Percentiles rank a stretch among this genome's conserved stretches.
Evolutionary conservation across 2,113 vertebrate genomes (phyloP).

Genomic region (Gavia stellata): DNA sequence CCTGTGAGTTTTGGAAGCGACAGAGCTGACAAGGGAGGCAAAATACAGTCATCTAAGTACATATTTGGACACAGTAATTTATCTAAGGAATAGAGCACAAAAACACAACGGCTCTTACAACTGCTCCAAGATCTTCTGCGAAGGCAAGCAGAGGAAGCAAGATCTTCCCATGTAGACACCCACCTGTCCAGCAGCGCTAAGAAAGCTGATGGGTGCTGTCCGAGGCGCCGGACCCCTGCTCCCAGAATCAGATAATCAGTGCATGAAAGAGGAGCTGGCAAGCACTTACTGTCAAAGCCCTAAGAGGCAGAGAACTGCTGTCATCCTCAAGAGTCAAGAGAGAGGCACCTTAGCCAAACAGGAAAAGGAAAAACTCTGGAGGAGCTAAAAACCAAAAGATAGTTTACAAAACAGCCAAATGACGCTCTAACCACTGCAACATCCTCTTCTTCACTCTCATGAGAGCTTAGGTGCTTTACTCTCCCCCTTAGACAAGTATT

Average conservation of each 20-base stretch:
- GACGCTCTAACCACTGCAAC: neutral
- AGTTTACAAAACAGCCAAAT: neutral
- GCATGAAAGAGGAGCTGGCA: neutral
- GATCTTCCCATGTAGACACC: neutral
- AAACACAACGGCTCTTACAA: neutral
- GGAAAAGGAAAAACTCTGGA: neutral
- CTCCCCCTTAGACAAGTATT: neutral
- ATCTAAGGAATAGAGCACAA: neutral
- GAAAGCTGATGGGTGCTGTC: accelerated
- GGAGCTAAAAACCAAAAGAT: neutral
- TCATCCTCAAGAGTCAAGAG: neutral
- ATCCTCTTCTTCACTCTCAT: neutral
- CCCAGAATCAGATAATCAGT: neutral
- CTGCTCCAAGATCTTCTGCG: accelerated
- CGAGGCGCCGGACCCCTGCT: accelerated
- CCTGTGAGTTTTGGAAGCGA: neutral
- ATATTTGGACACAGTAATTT: neutral
- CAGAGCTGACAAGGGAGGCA: neutral
- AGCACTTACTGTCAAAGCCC: neutral
- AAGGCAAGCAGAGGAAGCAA: neutral
- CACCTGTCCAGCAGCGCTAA: neutral
- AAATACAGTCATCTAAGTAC: neutral
- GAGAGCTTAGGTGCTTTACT: neutral
- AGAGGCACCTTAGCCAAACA: neutral
- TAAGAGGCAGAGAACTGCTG: neutral